Evolutionary conservation across 2,113 vertebrate species (phyloP).

Genomic region (Neoarius graeffei): DNA sequence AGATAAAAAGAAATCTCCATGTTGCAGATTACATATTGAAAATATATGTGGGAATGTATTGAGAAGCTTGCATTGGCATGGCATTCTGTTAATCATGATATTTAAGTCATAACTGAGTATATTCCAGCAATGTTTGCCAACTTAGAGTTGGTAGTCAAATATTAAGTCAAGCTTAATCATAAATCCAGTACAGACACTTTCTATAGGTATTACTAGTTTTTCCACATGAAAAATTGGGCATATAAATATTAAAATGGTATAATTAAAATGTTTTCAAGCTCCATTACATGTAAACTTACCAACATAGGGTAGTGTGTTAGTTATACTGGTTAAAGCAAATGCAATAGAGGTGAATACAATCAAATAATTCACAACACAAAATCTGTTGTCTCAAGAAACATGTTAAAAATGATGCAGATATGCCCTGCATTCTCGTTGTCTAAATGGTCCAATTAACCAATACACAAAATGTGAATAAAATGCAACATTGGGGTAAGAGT

Average conservation of each 20-base stretch:
- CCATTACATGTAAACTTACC: constrained; percentile 18
- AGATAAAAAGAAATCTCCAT: constrained; percentile 77
- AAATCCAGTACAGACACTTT: constrained; percentile 27
- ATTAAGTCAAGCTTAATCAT: constrained; percentile 27
- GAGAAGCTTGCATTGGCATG: constrained; percentile 61
- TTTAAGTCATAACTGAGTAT: constrained; percentile 6
- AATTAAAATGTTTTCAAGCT: not conserved
- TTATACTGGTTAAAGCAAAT: constrained; percentile 30
- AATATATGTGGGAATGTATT: constrained; percentile 66
- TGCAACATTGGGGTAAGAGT: constrained; percentile 25
- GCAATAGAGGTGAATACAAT: not conserved
- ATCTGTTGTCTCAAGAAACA: not conserved
- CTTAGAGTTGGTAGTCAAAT: constrained; percentile 56
- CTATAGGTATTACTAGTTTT: constrained; percentile 26
- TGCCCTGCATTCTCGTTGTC: constrained; percentile 13
- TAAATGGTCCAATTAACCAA: constrained; percentile 4
- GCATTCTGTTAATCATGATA: constrained; percentile 52
- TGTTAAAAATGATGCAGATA: not conserved
- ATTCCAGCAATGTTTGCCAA: constrained; percentile 61
- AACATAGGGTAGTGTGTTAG: not conserved
- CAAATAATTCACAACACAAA: constrained; percentile 12
- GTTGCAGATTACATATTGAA: constrained; percentile 72
- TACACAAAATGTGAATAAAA: constrained; percentile 8
- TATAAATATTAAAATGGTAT: constrained; percentile 38
- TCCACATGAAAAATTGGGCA: constrained; percentile 54